Evolutionary conservation across 1,140 invertebrate species (phyloP).

Genomic region (Drosophila ambigua): DNA sequence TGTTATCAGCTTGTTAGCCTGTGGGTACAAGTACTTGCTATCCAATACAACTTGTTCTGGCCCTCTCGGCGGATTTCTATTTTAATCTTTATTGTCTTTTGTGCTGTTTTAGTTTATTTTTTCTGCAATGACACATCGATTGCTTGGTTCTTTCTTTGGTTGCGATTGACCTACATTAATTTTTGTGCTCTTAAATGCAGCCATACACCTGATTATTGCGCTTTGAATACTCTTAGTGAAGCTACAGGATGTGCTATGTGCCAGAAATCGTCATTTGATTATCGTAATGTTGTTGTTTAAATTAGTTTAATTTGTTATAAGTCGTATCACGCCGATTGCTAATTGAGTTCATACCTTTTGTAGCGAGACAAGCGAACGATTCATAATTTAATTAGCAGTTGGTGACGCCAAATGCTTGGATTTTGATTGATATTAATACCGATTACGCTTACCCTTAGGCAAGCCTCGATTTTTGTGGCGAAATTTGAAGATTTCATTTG

Average conservation of each 20-base stretch:
- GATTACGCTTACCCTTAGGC: constrained; percentile 19
- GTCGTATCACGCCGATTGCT: constrained; percentile 15
- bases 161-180: constrained; percentile 60
- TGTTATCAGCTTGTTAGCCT: constrained; percentile 19
- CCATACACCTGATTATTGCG: no score
- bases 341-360: constrained; percentile 37
- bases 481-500: constrained; percentile 4
- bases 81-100: constrained; percentile 63
- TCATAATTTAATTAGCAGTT: constrained; percentile 54
- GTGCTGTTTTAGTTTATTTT: constrained; percentile 30
- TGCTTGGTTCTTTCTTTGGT: constrained; percentile 28
- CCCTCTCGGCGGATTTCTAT: constrained; percentile 47
- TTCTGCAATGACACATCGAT: constrained; percentile 52
- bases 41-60: constrained; percentile 11
- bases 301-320: constrained; percentile 28
- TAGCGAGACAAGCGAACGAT: constrained; percentile 19
- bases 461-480: constrained; percentile 17
- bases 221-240: no score
- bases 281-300: constrained; percentile 10
- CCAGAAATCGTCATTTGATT: constrained; percentile 11
- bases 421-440: constrained; percentile 10
- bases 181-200: background rate
- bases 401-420: constrained; percentile 15
- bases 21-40: constrained; percentile 11
- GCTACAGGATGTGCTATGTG: constrained; percentile 21